Conservation (phyloP, 2,113 vertebrate genomes). For the Elaphurus davidianus region DNA sequence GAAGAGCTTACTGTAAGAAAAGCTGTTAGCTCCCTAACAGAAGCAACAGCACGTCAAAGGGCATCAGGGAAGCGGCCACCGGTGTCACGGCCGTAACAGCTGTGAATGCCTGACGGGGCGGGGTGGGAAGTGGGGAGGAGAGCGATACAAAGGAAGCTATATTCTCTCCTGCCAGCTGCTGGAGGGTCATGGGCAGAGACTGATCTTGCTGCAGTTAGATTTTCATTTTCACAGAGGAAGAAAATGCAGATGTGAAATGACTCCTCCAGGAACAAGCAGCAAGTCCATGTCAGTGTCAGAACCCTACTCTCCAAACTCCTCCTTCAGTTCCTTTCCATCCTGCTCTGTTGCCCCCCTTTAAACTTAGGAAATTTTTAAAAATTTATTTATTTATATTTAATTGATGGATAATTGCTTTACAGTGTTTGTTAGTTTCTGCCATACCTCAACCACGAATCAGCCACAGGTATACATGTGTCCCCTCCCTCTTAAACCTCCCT, state of each 20-base stretch:
- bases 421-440: neutral
- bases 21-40: neutral
- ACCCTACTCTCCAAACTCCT: neutral
- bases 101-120: fast-evolving
- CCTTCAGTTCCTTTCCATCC: neutral
- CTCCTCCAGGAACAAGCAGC: neutral
- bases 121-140: neutral
- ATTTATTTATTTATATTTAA: neutral
- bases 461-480: neutral
- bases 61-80: neutral
- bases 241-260: neutral
- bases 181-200: no score
- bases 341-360: neutral
- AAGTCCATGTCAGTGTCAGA: neutral
- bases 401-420: neutral
- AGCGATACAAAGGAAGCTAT: neutral
- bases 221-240: neutral
- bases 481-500: neutral
- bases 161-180: neutral
- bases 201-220: fast-evolving
- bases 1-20: neutral
- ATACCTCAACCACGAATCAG: neutral
- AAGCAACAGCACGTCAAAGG: neutral
- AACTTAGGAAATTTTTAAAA: neutral
- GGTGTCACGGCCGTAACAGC: fast-evolving